Conservation (phyloP, 2,888 invertebrate species). For the Hydroisotoma schaefferi region DNA sequence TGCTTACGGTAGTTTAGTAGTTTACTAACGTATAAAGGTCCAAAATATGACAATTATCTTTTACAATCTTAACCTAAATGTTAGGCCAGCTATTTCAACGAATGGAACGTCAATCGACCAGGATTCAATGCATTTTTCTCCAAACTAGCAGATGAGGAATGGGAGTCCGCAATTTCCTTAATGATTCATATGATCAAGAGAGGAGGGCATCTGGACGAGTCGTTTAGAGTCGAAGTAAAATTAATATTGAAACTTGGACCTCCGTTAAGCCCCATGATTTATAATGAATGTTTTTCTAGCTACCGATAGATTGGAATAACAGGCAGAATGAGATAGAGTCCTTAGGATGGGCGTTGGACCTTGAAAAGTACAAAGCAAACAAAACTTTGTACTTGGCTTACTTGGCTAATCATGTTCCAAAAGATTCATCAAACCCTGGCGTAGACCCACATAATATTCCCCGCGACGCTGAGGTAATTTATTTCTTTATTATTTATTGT, state of each 20-base stretch:
- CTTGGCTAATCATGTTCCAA: conserved; percentile 13
- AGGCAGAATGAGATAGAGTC: conserved; percentile 26
- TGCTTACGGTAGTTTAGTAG: conserved; percentile 33
- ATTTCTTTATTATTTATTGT: not conserved
- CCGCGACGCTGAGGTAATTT: conserved; percentile 34
- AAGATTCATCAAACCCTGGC: not conserved
- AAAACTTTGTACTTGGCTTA: conserved; percentile 24
- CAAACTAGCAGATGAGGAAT: conserved; percentile 41
- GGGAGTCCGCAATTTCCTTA: conserved; percentile 39
- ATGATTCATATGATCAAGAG: conserved; percentile 35
- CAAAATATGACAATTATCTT: not conserved
- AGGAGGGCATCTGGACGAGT: conserved; percentile 20
- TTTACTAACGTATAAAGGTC: not conserved
- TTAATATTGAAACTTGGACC: too few relatives aligned
- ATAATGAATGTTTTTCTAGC: not conserved
- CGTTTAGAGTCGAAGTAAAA: conserved; percentile 24
- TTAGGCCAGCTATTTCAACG: conserved; percentile 42
- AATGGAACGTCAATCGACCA: conserved; percentile 39
- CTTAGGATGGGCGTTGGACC: conserved; percentile 37
- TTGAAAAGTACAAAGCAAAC: conserved; percentile 25
- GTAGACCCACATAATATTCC: not conserved
- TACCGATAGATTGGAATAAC: conserved; percentile 3
- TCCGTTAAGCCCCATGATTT: not conserved
- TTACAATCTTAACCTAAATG: too few relatives aligned
- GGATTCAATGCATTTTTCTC: conserved; percentile 41